Evolutionary conservation across 2,113 vertebrate genomes (phyloP).

Genomic region (Epinephelus moara): DNA sequence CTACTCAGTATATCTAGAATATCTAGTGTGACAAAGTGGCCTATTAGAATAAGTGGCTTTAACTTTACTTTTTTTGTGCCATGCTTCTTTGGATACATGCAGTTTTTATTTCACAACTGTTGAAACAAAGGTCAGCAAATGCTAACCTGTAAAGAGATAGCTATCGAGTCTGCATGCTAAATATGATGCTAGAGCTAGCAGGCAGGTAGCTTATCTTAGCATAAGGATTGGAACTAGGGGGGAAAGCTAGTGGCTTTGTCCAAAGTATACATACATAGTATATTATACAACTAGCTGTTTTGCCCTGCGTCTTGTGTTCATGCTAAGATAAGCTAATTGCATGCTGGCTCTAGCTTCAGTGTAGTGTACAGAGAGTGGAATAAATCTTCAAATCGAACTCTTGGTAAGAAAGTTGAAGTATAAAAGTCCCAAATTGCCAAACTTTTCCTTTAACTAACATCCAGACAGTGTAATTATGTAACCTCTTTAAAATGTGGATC

Average conservation of each 20-base stretch:
- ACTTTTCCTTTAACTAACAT: conserved; percentile 1
- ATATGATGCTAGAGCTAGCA: not conserved
- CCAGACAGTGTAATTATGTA: conserved; percentile 18
- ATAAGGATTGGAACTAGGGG: not conserved
- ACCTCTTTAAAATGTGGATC: conserved; percentile 7
- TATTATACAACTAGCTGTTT: not conserved
- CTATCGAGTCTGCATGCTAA: not conserved
- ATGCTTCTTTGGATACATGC: not conserved
- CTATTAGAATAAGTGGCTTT: too few species aligned
- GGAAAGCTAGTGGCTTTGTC: not conserved
- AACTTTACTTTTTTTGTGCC: not conserved
- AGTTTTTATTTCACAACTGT: not conserved
- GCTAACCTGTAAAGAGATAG: not conserved
- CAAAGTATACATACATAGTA: not conserved
- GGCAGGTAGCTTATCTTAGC: not conserved
- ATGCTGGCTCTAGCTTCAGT: not conserved
- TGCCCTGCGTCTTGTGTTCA: not conserved
- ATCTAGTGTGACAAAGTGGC: not conserved
- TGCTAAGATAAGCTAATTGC: not conserved
- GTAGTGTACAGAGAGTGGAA: not conserved
- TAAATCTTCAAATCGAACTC: not conserved
- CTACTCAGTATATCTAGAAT: not conserved
- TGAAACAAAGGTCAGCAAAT: not conserved
- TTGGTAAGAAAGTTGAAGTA: not conserved
- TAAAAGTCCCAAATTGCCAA: not conserved